A percentile compares a stretch with the other conserved stretches of the same genome.
Conservation (phyloP, 2,797 vertebrate genomes). For the Epinephelus malabaricus region DNA sequence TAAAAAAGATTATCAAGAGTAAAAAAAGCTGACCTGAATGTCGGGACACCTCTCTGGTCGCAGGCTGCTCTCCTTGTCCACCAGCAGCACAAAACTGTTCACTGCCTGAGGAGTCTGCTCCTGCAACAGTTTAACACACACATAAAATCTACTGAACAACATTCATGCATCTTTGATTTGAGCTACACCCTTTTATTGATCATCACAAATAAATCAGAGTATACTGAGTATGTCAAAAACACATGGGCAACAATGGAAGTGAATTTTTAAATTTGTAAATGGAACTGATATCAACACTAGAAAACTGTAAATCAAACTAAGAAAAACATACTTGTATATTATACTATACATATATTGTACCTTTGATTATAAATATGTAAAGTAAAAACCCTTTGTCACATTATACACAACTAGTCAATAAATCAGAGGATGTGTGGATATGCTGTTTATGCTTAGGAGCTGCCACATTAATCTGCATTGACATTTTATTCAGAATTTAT, state of each 20-base stretch:
- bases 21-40: slow-evolving; percentile 85
- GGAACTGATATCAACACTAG: not conserved
- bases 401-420: not conserved
- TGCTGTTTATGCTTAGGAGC: not conserved
- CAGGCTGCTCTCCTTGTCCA: slow-evolving; percentile 85
- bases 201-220: not conserved
- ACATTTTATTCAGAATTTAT: slow-evolving; percentile 36
- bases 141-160: not conserved
- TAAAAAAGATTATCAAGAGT: not conserved
- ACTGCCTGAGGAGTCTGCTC: slow-evolving; percentile 80
- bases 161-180: not conserved
- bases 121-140: slow-evolving; percentile 63
- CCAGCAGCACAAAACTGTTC: slow-evolving; percentile 86
- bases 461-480: slow-evolving; percentile 31
- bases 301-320: not conserved
- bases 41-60: slow-evolving; percentile 85
- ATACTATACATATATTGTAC: not conserved
- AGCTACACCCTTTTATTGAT: not conserved
- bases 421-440: not conserved
- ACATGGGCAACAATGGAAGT: not conserved
- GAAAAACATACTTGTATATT: not conserved
- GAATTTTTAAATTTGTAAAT: not conserved
- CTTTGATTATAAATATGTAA: too few relatives aligned
- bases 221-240: not conserved
- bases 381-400: not conserved